Evolutionary conservation across 2,888 invertebrate genomes (phyloP).

Genomic region (Tetranychus piercei): DNA sequence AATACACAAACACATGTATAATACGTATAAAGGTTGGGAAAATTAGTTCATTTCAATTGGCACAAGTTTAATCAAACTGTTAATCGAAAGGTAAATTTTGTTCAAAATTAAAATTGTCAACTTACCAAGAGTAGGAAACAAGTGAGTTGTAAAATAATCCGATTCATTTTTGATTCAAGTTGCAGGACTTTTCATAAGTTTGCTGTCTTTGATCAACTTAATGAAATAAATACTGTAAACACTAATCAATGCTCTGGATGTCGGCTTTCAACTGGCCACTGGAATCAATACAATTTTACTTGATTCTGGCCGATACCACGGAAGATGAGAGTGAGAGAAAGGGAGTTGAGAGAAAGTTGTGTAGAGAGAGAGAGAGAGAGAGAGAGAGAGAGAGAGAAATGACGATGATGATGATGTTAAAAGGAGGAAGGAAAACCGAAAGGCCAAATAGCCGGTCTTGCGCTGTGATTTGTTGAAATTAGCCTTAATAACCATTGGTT

Average conservation of each 20-base stretch:
- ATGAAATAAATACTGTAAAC: background rate
- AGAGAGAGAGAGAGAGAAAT: background rate
- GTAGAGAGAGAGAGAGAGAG: conserved; percentile 10
- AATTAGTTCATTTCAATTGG: background rate
- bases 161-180: background rate
- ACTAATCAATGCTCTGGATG: too few species aligned
- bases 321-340: background rate
- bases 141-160: background rate
- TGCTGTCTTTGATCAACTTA: background rate
- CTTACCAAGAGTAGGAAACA: background rate
- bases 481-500: too few species aligned
- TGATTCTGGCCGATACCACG: too few species aligned
- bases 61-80: background rate
- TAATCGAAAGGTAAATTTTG: background rate
- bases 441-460: background rate
- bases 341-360: too few species aligned
- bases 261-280: too few species aligned
- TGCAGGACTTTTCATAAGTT: too few species aligned
- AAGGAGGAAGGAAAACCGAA: background rate
- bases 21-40: too few species aligned
- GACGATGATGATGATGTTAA: background rate
- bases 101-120: too few species aligned
- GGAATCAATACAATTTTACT: too few species aligned
- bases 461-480: background rate
- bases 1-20: too few species aligned